Evolutionary conservation across 2,888 invertebrate genomes (phyloP).

Genomic region (Lobophora halterata): DNA sequence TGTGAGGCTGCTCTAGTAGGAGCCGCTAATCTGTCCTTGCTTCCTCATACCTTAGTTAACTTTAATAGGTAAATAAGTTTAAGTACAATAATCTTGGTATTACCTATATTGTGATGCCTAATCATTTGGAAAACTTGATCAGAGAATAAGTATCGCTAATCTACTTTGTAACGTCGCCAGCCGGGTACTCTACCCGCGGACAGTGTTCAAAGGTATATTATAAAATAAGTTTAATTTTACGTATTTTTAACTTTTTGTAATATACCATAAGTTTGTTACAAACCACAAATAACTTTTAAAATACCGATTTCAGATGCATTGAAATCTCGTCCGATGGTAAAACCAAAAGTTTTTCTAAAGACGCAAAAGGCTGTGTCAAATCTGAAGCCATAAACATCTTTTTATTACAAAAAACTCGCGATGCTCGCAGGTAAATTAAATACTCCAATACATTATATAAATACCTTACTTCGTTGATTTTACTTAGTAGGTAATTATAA

Average conservation of each 20-base stretch:
- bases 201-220: too few relatives aligned
- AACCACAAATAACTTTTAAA: too few relatives aligned
- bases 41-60: conserved; percentile 57
- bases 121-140: too few relatives aligned
- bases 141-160: too few relatives aligned
- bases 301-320: conserved; percentile 36
- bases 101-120: too few relatives aligned
- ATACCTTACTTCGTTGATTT: background rate
- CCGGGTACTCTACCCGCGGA: too few relatives aligned
- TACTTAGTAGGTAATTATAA: too few relatives aligned
- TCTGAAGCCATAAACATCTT: conserved; percentile 85
- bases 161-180: too few relatives aligned
- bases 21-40: conserved; percentile 50
- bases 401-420: conserved; percentile 82
- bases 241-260: too few relatives aligned
- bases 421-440: conserved; percentile 12
- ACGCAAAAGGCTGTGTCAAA: conserved; percentile 85
- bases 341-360: conserved; percentile 91
- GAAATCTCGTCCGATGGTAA: conserved; percentile 87
- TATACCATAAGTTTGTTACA: too few relatives aligned
- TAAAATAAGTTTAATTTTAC: too few relatives aligned
- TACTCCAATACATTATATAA: background rate
- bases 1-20: conserved; percentile 80
- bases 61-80: conserved; percentile 23
- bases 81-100: background rate